Percentiles rank a stretch among this genome's conserved stretches.
These are phyloP conservation scores for Catostylus mosaicus DNA, from an alignment of 30 jellyfish, hydroid and myxozoan genomes.

Conservation along the genomic window DNA sequence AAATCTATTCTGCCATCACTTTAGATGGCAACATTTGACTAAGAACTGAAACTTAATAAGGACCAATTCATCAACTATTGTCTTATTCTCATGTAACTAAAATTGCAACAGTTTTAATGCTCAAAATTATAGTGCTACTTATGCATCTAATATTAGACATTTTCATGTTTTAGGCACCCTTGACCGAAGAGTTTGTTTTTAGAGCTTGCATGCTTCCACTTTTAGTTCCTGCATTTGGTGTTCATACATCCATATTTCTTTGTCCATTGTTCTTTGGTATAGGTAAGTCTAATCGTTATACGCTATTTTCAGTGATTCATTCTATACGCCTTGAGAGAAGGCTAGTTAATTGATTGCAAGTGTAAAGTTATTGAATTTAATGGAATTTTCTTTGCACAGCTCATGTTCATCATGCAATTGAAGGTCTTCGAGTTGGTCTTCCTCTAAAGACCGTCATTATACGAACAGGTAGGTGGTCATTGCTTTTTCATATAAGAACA, in stretches of 20 bases:
- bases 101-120: no score
- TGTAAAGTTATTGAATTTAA: not conserved
- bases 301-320: not conserved
- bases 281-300: constrained; percentile 46
- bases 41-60: no score
- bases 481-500: not conserved
- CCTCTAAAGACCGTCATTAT: constrained; percentile 28
- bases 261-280: constrained; percentile 96
- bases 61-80: no score
- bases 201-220: constrained; percentile 97
- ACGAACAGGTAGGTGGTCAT: constrained; percentile 62
- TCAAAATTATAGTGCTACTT: no score
- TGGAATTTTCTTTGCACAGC: constrained; percentile 41
- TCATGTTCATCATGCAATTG: constrained; percentile 91
- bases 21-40: no score
- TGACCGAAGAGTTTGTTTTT: constrained; percentile 95
- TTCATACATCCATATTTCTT: constrained; percentile 41
- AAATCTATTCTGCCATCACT: no score
- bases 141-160: not conserved
- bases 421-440: constrained; percentile 58
- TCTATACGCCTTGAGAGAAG: not conserved
- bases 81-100: no score
- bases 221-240: constrained; percentile 76
- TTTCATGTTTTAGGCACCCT: constrained; percentile 76
- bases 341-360: not conserved